Conservation (phyloP, 2,113 vertebrate genomes). For the Leucoraja erinaceus region DNA sequence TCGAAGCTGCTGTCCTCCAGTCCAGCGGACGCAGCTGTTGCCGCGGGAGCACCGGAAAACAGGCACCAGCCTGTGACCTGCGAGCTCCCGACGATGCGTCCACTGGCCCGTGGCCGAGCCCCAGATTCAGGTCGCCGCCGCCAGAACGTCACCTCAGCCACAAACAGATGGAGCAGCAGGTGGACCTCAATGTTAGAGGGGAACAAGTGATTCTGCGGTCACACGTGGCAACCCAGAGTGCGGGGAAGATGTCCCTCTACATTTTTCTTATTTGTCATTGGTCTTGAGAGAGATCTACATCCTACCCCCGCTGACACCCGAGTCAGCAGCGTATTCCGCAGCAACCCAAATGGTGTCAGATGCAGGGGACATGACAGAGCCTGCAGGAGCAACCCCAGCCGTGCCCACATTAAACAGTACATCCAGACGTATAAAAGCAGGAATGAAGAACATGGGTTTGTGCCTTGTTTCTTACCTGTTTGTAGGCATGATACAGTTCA, state of each 20-base stretch:
- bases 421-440: not conserved
- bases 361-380: not conserved
- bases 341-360: too few species aligned
- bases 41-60: too few species aligned
- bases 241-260: not conserved
- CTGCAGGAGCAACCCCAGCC: not conserved
- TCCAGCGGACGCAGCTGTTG: too few species aligned
- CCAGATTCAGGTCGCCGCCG: too few species aligned
- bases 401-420: not conserved
- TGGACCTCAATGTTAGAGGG: not conserved
- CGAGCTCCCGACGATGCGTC: too few species aligned
- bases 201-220: not conserved
- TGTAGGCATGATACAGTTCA: conserved; percentile 54
- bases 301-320: not conserved
- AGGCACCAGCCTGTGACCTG: too few species aligned
- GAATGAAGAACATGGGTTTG: not conserved
- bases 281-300: not conserved
- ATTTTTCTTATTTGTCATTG: too few species aligned
- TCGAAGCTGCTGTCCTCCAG: too few species aligned
- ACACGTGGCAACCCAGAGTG: not conserved
- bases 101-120: too few species aligned
- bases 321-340: too few species aligned
- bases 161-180: not conserved
- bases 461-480: conserved; percentile 55
- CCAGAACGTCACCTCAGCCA: too few species aligned